Evolutionary conservation across 1,140 invertebrate genomes (phyloP).

Genomic region (Drosophila chauvacae): DNA sequence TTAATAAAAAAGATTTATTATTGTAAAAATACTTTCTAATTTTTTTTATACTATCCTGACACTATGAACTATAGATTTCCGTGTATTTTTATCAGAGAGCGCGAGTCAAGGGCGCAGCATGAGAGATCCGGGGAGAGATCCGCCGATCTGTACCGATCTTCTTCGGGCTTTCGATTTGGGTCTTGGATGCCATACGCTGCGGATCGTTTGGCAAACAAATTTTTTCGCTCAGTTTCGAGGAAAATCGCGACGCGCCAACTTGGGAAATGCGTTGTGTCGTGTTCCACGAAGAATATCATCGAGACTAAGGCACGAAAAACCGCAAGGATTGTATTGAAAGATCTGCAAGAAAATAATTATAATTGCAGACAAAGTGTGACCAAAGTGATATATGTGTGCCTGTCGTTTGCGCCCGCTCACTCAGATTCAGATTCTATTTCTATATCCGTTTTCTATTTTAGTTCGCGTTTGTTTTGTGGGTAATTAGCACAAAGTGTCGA

Average conservation of each 20-base stretch:
- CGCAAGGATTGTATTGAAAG: conserved; percentile 54
- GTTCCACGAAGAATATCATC: conserved; percentile 30
- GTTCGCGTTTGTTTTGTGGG: conserved; percentile 32
- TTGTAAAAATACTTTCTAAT: background rate
- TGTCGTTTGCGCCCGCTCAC: conserved; percentile 4
- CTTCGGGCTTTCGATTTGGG: conserved; percentile 70
- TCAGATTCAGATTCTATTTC: conserved; percentile 26
- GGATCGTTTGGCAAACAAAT: conserved; percentile 61
- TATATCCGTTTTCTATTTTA: conserved; percentile 31
- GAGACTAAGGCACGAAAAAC: conserved; percentile 30
- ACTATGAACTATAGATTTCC: background rate
- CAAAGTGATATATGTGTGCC: conserved; percentile 45
- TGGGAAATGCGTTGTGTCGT: conserved; percentile 71
- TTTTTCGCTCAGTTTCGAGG: conserved; percentile 73
- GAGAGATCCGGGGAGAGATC: conserved; percentile 45
- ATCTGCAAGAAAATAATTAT: conserved; percentile 15
- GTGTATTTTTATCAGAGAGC: conserved; percentile 29
- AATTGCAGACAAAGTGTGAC: conserved; percentile 50
- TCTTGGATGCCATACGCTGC: conserved; percentile 63
- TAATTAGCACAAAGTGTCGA: conserved; percentile 72
- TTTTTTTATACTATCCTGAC: background rate
- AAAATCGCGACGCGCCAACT: conserved; percentile 79
- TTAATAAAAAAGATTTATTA: background rate
- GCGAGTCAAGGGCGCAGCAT: conserved; percentile 53
- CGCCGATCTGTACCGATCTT: conserved; percentile 62